These are phyloP conservation scores for Liasis olivaceus DNA, from an alignment of 2,797 vertebrate genomes.

Conservation along the genomic window DNA sequence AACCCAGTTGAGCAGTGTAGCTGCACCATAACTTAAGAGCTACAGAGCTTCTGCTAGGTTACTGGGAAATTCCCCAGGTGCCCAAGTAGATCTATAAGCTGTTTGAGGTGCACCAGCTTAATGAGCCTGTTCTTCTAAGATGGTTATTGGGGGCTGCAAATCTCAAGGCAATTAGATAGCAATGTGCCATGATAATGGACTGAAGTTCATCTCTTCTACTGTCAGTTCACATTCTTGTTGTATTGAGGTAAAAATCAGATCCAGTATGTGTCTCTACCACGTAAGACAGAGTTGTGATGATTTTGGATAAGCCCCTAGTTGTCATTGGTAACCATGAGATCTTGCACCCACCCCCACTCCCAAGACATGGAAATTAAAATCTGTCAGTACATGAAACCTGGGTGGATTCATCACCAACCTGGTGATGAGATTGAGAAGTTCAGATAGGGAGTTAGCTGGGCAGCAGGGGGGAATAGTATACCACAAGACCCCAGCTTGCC, in stretches of 20 bases:
- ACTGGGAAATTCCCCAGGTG: background rate
- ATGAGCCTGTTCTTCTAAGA: background rate
- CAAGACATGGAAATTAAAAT: background rate
- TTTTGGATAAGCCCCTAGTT: background rate
- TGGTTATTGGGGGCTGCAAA: background rate
- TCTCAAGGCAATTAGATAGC: background rate
- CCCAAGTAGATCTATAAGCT: background rate
- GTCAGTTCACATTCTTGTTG: background rate
- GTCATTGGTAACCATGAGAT: background rate
- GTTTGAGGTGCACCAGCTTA: background rate
- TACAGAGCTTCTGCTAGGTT: background rate
- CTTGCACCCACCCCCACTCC: background rate
- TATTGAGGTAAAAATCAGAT: background rate
- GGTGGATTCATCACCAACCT: background rate
- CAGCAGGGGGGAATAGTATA: too few relatives aligned
- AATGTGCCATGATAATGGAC: background rate
- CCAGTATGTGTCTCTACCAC: background rate
- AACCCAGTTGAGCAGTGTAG: background rate
- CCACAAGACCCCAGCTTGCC: too few relatives aligned
- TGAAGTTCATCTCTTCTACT: background rate
- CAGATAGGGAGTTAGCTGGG: too few relatives aligned
- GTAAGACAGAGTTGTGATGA: background rate
- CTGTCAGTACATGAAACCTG: background rate
- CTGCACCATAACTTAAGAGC: background rate
- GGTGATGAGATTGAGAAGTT: too few relatives aligned